Conservation (phyloP, 2,797 vertebrate species). For the Labeo calbasu region DNA sequence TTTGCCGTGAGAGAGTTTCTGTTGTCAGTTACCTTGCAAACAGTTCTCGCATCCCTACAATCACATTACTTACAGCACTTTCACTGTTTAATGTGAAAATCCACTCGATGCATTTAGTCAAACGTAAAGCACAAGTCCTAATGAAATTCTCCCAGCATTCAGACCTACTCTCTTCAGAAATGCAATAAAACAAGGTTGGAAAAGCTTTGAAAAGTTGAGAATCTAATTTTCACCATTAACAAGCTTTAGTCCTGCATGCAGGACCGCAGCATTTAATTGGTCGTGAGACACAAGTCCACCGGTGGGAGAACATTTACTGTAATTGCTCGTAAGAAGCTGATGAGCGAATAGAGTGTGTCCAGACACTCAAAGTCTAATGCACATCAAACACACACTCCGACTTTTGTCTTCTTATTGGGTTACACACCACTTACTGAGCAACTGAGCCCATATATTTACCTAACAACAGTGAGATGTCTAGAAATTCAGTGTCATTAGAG, state of each 20-base stretch:
- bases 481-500: slow-evolving; percentile 77
- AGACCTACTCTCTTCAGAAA: slow-evolving; percentile 36
- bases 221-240: slow-evolving; percentile 51
- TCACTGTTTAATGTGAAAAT: slow-evolving; percentile 35
- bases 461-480: slow-evolving; percentile 80
- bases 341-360: slow-evolving; percentile 58
- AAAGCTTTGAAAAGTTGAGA: slow-evolving; percentile 44
- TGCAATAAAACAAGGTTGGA: slow-evolving; percentile 29
- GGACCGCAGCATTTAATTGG: slow-evolving; percentile 36
- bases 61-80: slow-evolving; percentile 31
- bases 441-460: slow-evolving; percentile 75
- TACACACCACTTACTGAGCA: slow-evolving; percentile 78
- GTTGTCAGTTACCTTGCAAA: slow-evolving; percentile 20
- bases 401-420: slow-evolving; percentile 76
- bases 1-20: slow-evolving; percentile 5
- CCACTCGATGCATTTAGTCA: slow-evolving; percentile 31
- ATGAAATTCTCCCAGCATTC: slow-evolving; percentile 27
- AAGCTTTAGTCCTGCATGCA: slow-evolving; percentile 38
- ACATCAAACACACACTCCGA: slow-evolving; percentile 78
- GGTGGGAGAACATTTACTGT: slow-evolving; percentile 51
- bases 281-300: slow-evolving; percentile 42
- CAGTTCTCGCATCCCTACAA: background rate
- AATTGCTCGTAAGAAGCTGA: slow-evolving; percentile 53
- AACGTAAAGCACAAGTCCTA: slow-evolving; percentile 18
- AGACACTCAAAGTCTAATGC: slow-evolving; percentile 74